Percentiles rank a stretch among this genome's conserved stretches.
Evolutionary conservation across 2,888 invertebrate genomes (phyloP).

Genomic region (Deroplatys truncata): DNA sequence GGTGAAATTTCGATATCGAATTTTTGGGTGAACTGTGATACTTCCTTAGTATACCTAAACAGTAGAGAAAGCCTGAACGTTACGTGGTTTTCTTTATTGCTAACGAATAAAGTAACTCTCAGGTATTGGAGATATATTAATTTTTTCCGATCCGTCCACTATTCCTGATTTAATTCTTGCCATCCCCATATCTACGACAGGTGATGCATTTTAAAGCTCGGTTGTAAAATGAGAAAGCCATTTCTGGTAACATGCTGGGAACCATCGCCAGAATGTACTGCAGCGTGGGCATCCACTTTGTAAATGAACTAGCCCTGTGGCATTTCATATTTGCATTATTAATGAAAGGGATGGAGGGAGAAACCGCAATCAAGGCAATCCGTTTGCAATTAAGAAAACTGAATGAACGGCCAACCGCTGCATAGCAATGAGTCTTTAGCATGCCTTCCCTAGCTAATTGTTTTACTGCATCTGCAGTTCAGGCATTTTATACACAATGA

Average conservation of each 20-base stretch:
- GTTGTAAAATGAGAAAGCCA: background rate
- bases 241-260: background rate
- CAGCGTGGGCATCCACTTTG: background rate
- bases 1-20: too few relatives aligned
- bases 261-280: background rate
- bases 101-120: too few relatives aligned
- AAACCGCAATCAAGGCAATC: background rate
- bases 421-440: background rate
- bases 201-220: background rate
- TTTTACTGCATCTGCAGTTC: background rate
- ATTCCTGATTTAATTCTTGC: too few relatives aligned
- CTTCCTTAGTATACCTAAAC: too few relatives aligned
- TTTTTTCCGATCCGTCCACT: too few relatives aligned
- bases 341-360: background rate
- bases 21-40: too few relatives aligned
- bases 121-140: too few relatives aligned
- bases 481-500: background rate
- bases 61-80: too few relatives aligned
- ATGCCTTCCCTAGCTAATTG: background rate
- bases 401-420: background rate
- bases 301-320: background rate
- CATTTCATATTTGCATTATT: background rate
- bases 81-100: too few relatives aligned
- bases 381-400: background rate
- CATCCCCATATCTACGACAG: too few relatives aligned